Conservation (phyloP, 1,140 invertebrate genomes). For the Tetramorium alpestre region DNA sequence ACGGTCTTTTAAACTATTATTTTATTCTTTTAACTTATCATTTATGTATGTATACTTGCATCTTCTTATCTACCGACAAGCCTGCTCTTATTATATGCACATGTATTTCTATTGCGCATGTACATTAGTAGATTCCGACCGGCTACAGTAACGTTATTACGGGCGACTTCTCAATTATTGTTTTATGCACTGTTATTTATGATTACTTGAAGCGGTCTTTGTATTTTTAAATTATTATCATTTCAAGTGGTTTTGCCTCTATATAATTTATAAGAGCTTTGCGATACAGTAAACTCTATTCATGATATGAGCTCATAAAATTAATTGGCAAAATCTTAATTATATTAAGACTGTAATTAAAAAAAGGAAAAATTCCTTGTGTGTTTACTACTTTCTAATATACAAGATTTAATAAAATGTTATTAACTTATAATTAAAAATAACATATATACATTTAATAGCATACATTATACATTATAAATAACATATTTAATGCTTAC, state of each 20-base stretch:
- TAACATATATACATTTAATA: not conserved
- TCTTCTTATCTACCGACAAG: conserved; percentile 6
- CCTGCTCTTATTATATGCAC: conserved; percentile 44
- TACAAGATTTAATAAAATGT: not conserved
- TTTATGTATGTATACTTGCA: conserved; percentile 44
- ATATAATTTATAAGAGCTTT: conserved; percentile 15
- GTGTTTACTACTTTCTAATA: not conserved
- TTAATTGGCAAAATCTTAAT: not conserved
- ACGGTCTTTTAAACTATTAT: conserved; percentile 27
- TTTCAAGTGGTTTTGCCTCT: not conserved
- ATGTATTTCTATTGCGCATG: conserved; percentile 57
- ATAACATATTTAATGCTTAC: not conserved
- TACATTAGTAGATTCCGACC: conserved; percentile 44
- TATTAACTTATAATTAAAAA: not conserved
- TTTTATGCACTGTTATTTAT: conserved; percentile 25
- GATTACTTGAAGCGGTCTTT: conserved; percentile 13
- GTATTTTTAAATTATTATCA: conserved; percentile 24
- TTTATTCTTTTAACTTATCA: conserved; percentile 46
- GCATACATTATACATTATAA: not conserved
- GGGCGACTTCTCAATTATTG: conserved; percentile 5
- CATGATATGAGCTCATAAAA: not conserved
- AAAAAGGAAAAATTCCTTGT: not conserved
- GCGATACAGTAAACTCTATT: conserved; percentile 24
- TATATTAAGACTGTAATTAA: not conserved
- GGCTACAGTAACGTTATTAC: conserved; percentile 4